Conservation (phyloP, 37 sponge, comb jelly and placozoan species). For the Aplysina aerophoba region DNA sequence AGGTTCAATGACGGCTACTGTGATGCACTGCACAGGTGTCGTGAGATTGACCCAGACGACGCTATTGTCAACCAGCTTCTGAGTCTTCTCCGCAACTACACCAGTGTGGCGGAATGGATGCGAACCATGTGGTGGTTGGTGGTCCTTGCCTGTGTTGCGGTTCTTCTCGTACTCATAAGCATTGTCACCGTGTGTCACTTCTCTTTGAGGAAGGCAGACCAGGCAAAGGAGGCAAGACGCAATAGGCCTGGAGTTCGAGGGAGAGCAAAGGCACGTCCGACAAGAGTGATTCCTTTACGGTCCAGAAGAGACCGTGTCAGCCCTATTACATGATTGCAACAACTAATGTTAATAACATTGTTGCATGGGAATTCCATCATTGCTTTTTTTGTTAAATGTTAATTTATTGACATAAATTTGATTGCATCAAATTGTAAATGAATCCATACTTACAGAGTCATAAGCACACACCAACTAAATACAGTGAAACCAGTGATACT, state of each 20-base stretch:
- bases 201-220: not conserved
- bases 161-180: not conserved
- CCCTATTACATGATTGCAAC: no score
- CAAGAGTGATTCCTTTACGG: no score
- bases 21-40: not conserved
- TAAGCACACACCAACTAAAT: no score
- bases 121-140: not conserved
- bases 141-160: not conserved
- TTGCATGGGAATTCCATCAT: no score
- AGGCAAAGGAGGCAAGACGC: not conserved
- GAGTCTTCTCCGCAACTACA: not conserved
- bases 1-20: constrained; percentile 3
- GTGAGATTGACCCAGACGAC: not conserved
- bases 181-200: not conserved
- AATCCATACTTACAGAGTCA: no score
- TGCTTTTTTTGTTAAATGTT: no score
- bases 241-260: not conserved
- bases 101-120: not conserved
- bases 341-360: no score
- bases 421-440: no score
- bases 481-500: no score
- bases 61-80: not conserved
- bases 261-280: no score
- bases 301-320: no score
- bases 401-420: no score